A percentile compares a stretch with the other conserved stretches of the same genome.
Conservation (phyloP, 2,113 vertebrate genomes). For the Natator depressus region DNA sequence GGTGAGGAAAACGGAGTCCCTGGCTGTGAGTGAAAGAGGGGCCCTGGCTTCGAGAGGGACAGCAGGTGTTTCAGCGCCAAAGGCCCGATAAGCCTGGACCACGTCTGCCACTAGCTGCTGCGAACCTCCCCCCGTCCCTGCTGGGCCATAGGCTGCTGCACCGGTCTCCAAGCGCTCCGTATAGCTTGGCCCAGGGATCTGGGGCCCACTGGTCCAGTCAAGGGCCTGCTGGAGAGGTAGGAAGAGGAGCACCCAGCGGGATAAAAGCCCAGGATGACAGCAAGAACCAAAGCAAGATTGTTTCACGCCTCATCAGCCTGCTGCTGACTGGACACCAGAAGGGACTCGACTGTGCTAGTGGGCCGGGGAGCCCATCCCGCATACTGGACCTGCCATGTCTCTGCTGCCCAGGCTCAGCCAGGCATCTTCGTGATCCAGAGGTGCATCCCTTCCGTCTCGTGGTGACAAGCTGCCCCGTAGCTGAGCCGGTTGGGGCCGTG, state of each 20-base stretch:
- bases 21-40: background rate
- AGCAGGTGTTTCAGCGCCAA: background rate
- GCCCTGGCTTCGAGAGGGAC: rapidly evolving
- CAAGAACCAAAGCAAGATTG: background rate
- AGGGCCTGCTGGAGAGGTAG: background rate
- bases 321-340: background rate
- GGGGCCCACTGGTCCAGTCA: background rate
- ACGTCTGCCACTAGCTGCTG: rapidly evolving
- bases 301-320: background rate
- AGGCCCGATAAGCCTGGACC: background rate
- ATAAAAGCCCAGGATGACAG: background rate
- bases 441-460: background rate
- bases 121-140: background rate
- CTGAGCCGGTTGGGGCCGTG: background rate
- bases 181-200: background rate
- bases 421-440: background rate
- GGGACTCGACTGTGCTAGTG: background rate
- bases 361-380: background rate
- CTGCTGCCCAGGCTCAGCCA: background rate
- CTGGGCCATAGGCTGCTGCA: background rate
- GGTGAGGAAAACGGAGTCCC: conserved; percentile 34
- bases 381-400: background rate
- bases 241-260: background rate
- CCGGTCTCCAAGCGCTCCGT: too few species aligned
- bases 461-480: background rate